Percentiles rank a stretch among this genome's conserved stretches.
These are phyloP conservation scores for Gallinago undulata DNA, from an alignment of 2,113 vertebrate genomes.

Conservation along the genomic window DNA sequence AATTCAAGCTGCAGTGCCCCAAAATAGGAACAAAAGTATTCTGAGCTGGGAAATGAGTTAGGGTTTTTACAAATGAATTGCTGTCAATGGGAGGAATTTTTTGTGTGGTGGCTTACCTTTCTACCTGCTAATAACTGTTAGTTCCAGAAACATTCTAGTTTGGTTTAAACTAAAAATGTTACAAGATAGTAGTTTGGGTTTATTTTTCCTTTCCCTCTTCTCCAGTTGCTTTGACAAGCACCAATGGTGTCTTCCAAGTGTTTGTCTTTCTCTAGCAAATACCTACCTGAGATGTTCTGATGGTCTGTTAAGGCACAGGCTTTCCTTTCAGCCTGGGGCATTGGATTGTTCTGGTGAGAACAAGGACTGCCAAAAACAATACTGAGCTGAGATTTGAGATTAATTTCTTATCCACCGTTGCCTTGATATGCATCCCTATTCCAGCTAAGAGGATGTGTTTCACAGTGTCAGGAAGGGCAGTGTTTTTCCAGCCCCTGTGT, in stretches of 20 bases:
- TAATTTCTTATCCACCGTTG: neutral
- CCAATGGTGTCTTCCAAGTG: neutral
- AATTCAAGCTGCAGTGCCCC: neutral
- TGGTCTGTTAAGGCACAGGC: neutral
- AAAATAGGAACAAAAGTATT: neutral
- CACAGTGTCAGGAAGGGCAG: slow-evolving; percentile 28
- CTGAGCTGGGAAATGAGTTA: slow-evolving; percentile 3
- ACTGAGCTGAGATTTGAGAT: slow-evolving; percentile 1
- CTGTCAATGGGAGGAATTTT: neutral
- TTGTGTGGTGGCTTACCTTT: neutral
- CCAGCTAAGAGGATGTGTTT: slow-evolving; percentile 29
- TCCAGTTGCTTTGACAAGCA: neutral
- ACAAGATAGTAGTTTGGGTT: neutral
- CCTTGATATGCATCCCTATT: slow-evolving; percentile 1
- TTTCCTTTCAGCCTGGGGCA: slow-evolving; percentile 27
- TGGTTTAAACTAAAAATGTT: neutral
- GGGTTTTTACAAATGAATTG: neutral
- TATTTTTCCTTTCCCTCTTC: neutral
- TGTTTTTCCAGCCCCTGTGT: neutral
- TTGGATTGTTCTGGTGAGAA: neutral
- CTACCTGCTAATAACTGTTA: neutral
- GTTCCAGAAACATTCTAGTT: neutral
- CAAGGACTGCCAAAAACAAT: neutral
- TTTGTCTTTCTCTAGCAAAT: neutral
- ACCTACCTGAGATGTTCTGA: slow-evolving; percentile 21